Percentiles rank a stretch among this genome's conserved stretches.
These are phyloP conservation scores for Leucozona laternaria DNA, from an alignment of 2,888 invertebrate genomes.

Conservation along the genomic window DNA sequence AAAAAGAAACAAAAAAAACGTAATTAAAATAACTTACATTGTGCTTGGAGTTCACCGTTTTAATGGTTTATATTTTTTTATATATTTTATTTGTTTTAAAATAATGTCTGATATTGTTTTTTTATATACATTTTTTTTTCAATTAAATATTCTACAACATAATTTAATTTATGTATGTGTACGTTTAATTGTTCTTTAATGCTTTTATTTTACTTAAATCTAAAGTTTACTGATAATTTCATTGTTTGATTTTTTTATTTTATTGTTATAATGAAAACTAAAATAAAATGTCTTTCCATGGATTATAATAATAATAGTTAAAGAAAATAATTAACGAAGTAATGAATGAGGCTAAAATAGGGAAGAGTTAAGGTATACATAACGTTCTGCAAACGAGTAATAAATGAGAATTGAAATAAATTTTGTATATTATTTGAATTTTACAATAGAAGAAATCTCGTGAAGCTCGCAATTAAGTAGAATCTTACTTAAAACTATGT, in stretches of 20 bases:
- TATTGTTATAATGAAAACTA: conserved; percentile 30
- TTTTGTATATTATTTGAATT: conserved; percentile 45
- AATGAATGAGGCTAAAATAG: conserved; percentile 38
- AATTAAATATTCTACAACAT: conserved; percentile 54
- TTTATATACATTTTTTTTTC: conserved; percentile 61
- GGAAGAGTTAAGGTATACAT: conserved; percentile 35
- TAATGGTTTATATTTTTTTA: conserved; percentile 40
- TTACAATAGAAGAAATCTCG: conserved; percentile 59
- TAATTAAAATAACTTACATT: conserved; percentile 55
- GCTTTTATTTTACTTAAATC: conserved; percentile 57
- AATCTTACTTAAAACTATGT: conserved; percentile 56
- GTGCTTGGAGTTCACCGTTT: conserved; percentile 57
- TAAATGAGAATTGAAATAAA: conserved; percentile 36
- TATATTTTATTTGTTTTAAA: conserved; percentile 26
- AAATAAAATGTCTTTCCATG: conserved; percentile 68
- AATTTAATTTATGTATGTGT: conserved; percentile 51
- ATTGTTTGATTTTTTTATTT: conserved; percentile 55
- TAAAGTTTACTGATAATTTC: conserved; percentile 70
- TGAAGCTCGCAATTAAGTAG: conserved; percentile 62
- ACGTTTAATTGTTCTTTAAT: conserved; percentile 53
- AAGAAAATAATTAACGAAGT: conserved; percentile 28
- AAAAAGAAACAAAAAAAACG: conserved; percentile 18
- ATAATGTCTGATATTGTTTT: conserved; percentile 46
- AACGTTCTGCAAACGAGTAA: conserved; percentile 6
- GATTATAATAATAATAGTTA: conserved; percentile 48